Evolutionary conservation across 64 coral and sea anemone species (phyloP).

Genomic region (Actinia tenebrosa): DNA sequence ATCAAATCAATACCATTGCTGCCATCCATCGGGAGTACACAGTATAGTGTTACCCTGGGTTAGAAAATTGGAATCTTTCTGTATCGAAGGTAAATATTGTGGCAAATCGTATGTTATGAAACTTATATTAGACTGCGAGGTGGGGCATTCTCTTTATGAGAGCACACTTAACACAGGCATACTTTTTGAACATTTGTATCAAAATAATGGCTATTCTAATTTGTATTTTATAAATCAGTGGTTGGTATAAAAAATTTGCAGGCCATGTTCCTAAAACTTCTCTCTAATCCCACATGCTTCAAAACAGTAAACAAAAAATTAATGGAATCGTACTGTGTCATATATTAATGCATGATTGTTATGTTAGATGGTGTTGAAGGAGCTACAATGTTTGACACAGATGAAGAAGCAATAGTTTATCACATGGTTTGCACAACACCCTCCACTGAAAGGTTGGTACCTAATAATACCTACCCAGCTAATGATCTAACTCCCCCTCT

Average conservation of each 20-base stretch:
- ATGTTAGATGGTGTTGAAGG: background rate
- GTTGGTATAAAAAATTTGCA: no score
- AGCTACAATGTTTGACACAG: constrained; percentile 54
- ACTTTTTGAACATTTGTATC: no score
- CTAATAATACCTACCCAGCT: background rate
- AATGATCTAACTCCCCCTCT: no score
- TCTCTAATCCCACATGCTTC: no score
- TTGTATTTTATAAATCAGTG: no score
- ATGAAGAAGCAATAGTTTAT: constrained; percentile 72
- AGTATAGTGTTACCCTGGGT: constrained; percentile 74
- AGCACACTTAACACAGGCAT: no score
- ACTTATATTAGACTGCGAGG: no score
- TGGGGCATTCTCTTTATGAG: no score
- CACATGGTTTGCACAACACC: constrained; percentile 96
- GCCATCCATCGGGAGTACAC: constrained; percentile 62
- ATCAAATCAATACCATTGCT: constrained; percentile 72
- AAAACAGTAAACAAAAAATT: no score
- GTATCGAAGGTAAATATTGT: constrained; percentile 39
- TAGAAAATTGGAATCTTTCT: constrained; percentile 67
- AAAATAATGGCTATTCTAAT: no score
- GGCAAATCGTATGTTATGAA: background rate
- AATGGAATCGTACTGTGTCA: background rate
- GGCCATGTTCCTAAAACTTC: no score
- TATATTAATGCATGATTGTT: background rate
- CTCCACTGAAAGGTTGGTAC: constrained; percentile 46